Conservation (phyloP, 1,140 invertebrate genomes). For the Hypothenemus hampei region DNA sequence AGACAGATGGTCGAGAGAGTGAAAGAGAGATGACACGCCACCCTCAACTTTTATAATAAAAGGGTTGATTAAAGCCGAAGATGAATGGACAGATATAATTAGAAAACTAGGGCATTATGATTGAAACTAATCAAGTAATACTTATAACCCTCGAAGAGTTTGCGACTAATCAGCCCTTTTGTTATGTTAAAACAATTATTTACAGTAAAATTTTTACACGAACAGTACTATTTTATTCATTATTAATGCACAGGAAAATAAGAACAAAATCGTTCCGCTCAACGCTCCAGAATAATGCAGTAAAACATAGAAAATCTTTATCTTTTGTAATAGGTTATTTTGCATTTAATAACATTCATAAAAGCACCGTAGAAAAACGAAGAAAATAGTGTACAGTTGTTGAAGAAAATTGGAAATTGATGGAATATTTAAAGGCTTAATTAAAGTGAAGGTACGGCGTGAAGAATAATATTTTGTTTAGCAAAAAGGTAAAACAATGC, state of each 20-base stretch:
- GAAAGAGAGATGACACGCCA: too few relatives aligned
- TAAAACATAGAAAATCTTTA: not conserved
- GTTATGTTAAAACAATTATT: too few relatives aligned
- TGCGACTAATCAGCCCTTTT: too few relatives aligned
- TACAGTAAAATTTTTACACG: too few relatives aligned
- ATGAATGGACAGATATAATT: slow-evolving; percentile 9
- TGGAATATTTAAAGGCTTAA: too few relatives aligned
- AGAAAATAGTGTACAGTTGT: too few relatives aligned
- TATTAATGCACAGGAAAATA: slow-evolving; percentile 1
- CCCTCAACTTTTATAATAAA: slow-evolving; percentile 4
- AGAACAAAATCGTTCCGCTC: slow-evolving; percentile 1
- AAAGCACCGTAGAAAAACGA: too few relatives aligned
- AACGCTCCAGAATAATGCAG: slow-evolving; percentile 10
- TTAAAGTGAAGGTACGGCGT: too few relatives aligned
- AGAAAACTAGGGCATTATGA: slow-evolving; percentile 1
- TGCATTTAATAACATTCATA: too few relatives aligned
- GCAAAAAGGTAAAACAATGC: too few relatives aligned
- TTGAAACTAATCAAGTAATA: not conserved
- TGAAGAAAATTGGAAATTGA: too few relatives aligned
- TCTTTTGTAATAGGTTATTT: not conserved
- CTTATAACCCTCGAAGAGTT: not conserved
- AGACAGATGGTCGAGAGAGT: slow-evolving; percentile 6
- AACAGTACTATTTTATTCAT: not conserved
- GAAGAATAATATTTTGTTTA: too few relatives aligned
- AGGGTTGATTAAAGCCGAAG: slow-evolving; percentile 13